Percentiles rank a stretch among this genome's conserved stretches.
Conservation (phyloP, 2,797 vertebrate genomes). For the Sebastes nivosus region DNA sequence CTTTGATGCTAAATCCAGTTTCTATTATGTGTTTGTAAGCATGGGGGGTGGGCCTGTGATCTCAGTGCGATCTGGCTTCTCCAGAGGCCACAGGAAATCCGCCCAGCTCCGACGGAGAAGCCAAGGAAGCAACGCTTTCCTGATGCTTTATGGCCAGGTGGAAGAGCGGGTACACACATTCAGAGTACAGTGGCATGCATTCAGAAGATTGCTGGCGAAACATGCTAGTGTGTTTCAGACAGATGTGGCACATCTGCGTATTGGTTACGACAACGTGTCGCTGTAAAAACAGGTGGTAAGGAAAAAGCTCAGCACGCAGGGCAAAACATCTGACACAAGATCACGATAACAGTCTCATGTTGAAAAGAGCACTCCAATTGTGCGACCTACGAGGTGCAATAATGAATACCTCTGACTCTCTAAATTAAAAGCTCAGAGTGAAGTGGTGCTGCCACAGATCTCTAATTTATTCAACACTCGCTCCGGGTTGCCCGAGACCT, state of each 20-base stretch:
- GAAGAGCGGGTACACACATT: slow-evolving; percentile 27
- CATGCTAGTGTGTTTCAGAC: slow-evolving; percentile 16
- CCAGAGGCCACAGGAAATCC: slow-evolving; percentile 74
- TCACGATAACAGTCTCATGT: neutral
- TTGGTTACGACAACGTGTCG: neutral
- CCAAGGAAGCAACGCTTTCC: slow-evolving; percentile 72
- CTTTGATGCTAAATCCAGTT: slow-evolving; percentile 42
- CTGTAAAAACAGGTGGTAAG: slow-evolving; percentile 23
- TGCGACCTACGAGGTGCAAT: slow-evolving; percentile 24
- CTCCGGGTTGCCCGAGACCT: slow-evolving; percentile 17
- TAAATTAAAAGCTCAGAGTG: slow-evolving; percentile 53
- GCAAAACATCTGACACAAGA: slow-evolving; percentile 1
- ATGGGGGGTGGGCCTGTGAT: slow-evolving; percentile 51
- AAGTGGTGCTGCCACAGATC: slow-evolving; percentile 32
- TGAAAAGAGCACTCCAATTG: neutral
- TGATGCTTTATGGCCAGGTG: slow-evolving; percentile 67
- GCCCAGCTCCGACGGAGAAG: slow-evolving; percentile 50
- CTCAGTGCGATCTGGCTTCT: slow-evolving; percentile 65
- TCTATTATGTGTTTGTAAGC: slow-evolving; percentile 14
- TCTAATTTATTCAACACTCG: slow-evolving; percentile 53
- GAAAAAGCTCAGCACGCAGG: slow-evolving; percentile 1
- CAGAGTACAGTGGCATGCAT: neutral
- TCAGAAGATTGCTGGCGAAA: neutral
- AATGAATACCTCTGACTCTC: slow-evolving; percentile 18
- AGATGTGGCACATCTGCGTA: slow-evolving; percentile 61